These are phyloP conservation scores for Zootermopsis nevadensis DNA, from an alignment of 2,888 invertebrate species.

Conservation along the genomic window DNA sequence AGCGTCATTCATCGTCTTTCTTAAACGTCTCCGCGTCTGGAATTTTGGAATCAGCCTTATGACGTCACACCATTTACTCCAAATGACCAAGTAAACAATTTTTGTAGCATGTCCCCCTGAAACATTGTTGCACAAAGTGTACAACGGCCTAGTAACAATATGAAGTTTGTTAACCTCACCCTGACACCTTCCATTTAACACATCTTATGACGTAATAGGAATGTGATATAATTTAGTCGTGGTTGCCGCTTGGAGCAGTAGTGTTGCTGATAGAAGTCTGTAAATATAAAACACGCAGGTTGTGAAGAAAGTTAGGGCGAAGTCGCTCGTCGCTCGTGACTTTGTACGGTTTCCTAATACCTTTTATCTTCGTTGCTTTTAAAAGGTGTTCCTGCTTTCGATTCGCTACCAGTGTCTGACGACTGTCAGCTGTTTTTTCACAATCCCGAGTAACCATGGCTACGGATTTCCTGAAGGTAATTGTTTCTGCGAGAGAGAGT, in stretches of 20 bases:
- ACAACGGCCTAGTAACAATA: background rate
- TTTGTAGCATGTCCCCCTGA: background rate
- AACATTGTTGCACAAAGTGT: background rate
- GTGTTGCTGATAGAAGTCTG: constrained; percentile 1
- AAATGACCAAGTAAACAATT: too few relatives aligned
- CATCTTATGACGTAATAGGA: constrained; percentile 2
- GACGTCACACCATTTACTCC: too few relatives aligned
- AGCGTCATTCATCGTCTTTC: too few relatives aligned
- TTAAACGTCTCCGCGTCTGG: too few relatives aligned
- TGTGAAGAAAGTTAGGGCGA: background rate
- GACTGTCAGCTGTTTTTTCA: background rate
- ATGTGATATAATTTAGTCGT: constrained; percentile 11
- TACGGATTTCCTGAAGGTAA: constrained; percentile 14
- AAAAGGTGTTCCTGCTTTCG: background rate
- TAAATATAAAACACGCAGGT: constrained; percentile 16
- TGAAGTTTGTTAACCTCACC: background rate
- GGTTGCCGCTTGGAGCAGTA: constrained; percentile 18
- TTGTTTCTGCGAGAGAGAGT: too few relatives aligned
- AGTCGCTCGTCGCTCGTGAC: background rate
- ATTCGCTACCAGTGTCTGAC: background rate
- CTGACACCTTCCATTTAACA: background rate
- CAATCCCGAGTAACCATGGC: background rate
- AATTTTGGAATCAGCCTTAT: too few relatives aligned
- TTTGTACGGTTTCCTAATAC: background rate
- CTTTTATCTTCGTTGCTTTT: background rate